These are phyloP conservation scores for Bubalus kerabau DNA, from an alignment of 2,113 vertebrate genomes.

Conservation along the genomic window DNA sequence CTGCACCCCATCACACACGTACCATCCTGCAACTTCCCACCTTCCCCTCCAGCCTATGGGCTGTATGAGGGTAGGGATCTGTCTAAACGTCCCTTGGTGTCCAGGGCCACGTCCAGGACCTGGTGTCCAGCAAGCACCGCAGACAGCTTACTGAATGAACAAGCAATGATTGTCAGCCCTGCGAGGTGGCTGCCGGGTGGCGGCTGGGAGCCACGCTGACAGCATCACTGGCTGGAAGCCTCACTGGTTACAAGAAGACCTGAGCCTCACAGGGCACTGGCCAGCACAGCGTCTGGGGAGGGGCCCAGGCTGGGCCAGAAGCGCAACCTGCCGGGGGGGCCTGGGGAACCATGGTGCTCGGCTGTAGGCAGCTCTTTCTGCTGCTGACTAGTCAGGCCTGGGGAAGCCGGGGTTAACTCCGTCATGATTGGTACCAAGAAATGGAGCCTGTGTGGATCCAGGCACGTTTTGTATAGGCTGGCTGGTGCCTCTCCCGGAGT, in stretches of 20 bases:
- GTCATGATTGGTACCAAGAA: background rate
- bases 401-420: background rate
- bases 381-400: background rate
- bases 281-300: background rate
- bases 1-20: background rate
- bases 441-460: background rate
- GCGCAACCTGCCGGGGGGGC: no score
- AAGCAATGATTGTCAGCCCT: background rate
- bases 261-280: background rate
- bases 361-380: no score
- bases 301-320: background rate
- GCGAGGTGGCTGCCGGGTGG: background rate
- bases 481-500: background rate
- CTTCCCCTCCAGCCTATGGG: background rate
- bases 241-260: background rate
- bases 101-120: background rate
- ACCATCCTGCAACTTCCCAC: background rate
- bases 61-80: background rate
- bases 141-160: background rate
- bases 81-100: background rate
- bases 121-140: background rate
- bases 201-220: fast-evolving
- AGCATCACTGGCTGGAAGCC: background rate
- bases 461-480: background rate
- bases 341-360: background rate